Evolutionary conservation across 2,888 invertebrate genomes (phyloP).

Genomic region (Tachina lurida): DNA sequence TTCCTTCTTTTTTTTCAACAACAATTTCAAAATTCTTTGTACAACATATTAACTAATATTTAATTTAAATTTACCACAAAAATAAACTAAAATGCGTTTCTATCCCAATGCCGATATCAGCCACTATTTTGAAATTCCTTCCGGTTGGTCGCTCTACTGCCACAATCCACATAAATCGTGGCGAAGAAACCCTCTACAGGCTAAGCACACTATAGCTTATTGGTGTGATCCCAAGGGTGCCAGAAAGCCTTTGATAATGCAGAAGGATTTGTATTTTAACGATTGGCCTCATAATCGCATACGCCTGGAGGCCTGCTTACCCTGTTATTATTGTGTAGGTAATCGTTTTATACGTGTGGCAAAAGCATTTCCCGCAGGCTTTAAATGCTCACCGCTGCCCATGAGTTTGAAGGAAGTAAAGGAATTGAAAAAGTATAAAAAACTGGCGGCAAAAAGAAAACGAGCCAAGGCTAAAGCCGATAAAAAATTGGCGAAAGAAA

Average conservation of each 20-base stretch:
- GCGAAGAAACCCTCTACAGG: constrained; percentile 71
- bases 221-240: constrained; percentile 77
- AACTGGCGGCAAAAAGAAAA: constrained; percentile 1
- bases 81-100: constrained; percentile 73
- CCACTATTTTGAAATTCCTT: constrained; percentile 74
- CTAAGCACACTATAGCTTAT: constrained; percentile 71
- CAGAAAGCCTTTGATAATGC: constrained; percentile 67
- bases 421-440: neutral
- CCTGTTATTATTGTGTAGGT: constrained; percentile 76
- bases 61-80: neutral
- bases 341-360: constrained; percentile 76
- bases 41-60: neutral
- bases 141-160: constrained; percentile 73
- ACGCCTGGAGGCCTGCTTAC: constrained; percentile 76
- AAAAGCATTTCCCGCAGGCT: constrained; percentile 75
- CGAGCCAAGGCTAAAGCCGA: constrained; percentile 7
- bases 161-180: constrained; percentile 75
- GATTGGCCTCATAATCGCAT: constrained; percentile 74
- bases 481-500: constrained; percentile 11
- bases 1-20: neutral
- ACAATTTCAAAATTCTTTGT: constrained; percentile 19
- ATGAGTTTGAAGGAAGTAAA: constrained; percentile 74
- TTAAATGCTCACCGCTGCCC: constrained; percentile 77
- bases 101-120: constrained; percentile 74
- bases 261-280: constrained; percentile 74